Evolutionary conservation across 2,797 vertebrate genomes (phyloP).

Genomic region (Sebastes taczanowskii): DNA sequence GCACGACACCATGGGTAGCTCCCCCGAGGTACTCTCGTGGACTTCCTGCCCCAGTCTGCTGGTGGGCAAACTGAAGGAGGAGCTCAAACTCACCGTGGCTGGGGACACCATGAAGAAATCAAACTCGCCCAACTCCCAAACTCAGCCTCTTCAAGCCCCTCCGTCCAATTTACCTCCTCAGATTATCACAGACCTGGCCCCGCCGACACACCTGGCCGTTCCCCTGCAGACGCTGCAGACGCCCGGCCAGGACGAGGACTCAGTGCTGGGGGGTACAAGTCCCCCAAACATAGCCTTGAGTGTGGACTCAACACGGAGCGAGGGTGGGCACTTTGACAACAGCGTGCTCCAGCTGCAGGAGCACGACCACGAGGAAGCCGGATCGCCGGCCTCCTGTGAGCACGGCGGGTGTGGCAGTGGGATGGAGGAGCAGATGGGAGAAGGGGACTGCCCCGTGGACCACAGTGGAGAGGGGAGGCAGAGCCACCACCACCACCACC

Average conservation of each 20-base stretch:
- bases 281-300: conserved; percentile 88
- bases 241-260: conserved; percentile 83
- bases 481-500: conserved; percentile 57
- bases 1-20: conserved; percentile 94
- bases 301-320: conserved; percentile 88
- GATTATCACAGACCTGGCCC: conserved; percentile 83
- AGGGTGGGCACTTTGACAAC: conserved; percentile 94
- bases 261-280: conserved; percentile 76
- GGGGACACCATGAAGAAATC: conserved; percentile 83
- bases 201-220: conserved; percentile 73
- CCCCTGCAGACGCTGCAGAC: conserved; percentile 73
- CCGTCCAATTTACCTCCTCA: conserved; percentile 70
- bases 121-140: conserved; percentile 66
- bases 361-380: conserved; percentile 86
- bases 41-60: conserved; percentile 90
- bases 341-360: conserved; percentile 96
- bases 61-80: conserved; percentile 89
- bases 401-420: conserved; percentile 80
- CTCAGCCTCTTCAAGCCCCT: conserved; percentile 67
- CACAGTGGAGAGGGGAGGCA: conserved; percentile 61
- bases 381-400: conserved; percentile 82
- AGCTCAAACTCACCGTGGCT: conserved; percentile 83
- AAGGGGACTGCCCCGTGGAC: conserved; percentile 73
- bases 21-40: conserved; percentile 94
- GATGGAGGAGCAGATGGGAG: conserved; percentile 76